Evolutionary conservation across 1,140 invertebrate genomes (phyloP).

Genomic region (Macrobrachium rosenbergii): DNA sequence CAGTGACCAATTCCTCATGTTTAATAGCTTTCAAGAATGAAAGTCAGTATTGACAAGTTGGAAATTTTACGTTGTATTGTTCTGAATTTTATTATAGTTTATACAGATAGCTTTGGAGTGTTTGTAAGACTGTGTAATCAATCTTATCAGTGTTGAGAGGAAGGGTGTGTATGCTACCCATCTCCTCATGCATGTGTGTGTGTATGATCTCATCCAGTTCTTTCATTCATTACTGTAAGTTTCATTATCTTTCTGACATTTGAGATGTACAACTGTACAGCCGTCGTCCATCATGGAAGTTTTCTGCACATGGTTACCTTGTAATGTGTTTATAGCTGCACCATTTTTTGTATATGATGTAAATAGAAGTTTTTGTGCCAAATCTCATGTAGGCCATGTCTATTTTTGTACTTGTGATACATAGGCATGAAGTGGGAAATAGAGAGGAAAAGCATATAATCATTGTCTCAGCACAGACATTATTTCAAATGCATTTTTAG

Average conservation of each 20-base stretch:
- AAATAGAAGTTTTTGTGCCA: slow-evolving; percentile 60
- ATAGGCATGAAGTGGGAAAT: slow-evolving; percentile 30
- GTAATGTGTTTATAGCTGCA: slow-evolving; percentile 60
- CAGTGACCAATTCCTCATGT: too few relatives aligned
- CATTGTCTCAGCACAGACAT: background rate
- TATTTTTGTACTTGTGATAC: slow-evolving; percentile 62
- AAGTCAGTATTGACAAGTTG: slow-evolving; percentile 3
- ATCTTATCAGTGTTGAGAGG: slow-evolving; percentile 40
- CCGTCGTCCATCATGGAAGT: slow-evolving; percentile 54
- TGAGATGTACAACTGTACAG: slow-evolving; percentile 35
- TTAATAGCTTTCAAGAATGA: too few relatives aligned
- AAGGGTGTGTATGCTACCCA: slow-evolving; percentile 12
- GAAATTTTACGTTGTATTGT: background rate
- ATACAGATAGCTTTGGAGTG: slow-evolving; percentile 49
- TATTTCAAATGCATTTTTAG: background rate
- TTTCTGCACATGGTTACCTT: slow-evolving; percentile 54
- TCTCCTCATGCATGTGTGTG: background rate
- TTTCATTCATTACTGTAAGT: slow-evolving; percentile 14
- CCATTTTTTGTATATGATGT: slow-evolving; percentile 63
- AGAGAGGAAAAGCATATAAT: background rate
- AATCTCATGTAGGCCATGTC: slow-evolving; percentile 62
- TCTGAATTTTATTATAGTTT: slow-evolving; percentile 42
- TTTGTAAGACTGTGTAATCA: slow-evolving; percentile 45
- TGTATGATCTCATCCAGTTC: background rate
- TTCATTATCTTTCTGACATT: slow-evolving; percentile 33